These are phyloP conservation scores for Metellina segmentata DNA, from an alignment of 2,888 invertebrate species.

Conservation along the genomic window DNA sequence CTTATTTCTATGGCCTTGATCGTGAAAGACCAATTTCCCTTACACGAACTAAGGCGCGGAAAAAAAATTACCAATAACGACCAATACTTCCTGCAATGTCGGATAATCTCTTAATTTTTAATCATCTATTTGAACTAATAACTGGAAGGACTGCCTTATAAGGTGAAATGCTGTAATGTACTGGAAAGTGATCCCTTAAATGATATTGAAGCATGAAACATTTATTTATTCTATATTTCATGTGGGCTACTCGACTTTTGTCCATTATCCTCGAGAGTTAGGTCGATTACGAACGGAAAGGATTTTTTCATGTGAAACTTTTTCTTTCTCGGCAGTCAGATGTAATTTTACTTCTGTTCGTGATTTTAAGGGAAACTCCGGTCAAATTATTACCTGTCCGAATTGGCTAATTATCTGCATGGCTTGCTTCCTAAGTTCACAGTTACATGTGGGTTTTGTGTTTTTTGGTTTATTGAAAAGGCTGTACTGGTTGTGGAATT, in stretches of 20 bases:
- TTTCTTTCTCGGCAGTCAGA: background rate
- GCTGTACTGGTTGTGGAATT: too few species aligned
- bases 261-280: constrained; percentile 29
- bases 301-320: constrained; percentile 13
- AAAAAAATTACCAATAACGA: background rate
- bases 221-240: constrained; percentile 58
- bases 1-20: background rate
- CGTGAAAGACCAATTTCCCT: background rate
- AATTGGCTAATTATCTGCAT: background rate
- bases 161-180: constrained; percentile 8
- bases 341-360: constrained; percentile 10
- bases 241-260: constrained; percentile 35
- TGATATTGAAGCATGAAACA: constrained; percentile 53
- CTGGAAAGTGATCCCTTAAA: constrained; percentile 38
- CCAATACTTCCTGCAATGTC: background rate
- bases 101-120: background rate
- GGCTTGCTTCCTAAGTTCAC: background rate
- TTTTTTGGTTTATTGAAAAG: too few species aligned
- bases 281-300: constrained; percentile 12
- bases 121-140: constrained; percentile 44
- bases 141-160: constrained; percentile 24
- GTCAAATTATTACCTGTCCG: background rate
- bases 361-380: background rate
- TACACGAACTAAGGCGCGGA: background rate
- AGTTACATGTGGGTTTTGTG: too few species aligned